Conservation (phyloP, 2,113 vertebrate species). For the Andinoacara biseriatus region DNA sequence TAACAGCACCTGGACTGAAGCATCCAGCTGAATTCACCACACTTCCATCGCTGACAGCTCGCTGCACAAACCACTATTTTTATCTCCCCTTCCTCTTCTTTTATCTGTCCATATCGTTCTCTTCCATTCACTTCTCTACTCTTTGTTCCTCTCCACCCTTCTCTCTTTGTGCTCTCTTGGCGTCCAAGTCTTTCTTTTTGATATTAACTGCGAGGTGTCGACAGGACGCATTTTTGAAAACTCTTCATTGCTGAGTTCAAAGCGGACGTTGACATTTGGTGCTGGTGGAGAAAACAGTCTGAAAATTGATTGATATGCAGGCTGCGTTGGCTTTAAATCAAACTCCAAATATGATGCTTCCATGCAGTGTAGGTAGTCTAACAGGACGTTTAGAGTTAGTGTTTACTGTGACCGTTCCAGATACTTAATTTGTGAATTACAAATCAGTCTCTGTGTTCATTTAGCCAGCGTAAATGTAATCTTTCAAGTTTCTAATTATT, state of each 20-base stretch:
- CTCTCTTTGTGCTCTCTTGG: neutral
- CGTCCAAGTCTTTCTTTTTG: neutral
- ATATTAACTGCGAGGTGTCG: neutral
- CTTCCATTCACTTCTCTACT: neutral
- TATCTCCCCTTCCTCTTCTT: neutral
- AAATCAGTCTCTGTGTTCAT: neutral
- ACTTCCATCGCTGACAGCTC: slow-evolving; percentile 28
- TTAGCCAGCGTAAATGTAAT: neutral
- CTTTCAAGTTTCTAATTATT: slow-evolving; percentile 20
- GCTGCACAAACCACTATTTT: slow-evolving; percentile 24
- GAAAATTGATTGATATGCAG: neutral
- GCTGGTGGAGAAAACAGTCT: neutral
- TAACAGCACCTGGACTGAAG: slow-evolving; percentile 47
- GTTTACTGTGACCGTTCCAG: neutral
- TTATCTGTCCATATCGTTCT: neutral
- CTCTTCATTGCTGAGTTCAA: neutral
- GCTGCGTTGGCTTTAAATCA: neutral
- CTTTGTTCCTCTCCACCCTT: neutral
- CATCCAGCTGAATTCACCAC: slow-evolving; percentile 30
- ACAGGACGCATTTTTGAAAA: neutral
- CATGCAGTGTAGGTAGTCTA: neutral
- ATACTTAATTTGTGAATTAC: slow-evolving; percentile 5
- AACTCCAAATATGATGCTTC: neutral
- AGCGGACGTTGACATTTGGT: neutral
- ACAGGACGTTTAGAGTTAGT: neutral